Evolutionary conservation across 2,888 invertebrate species (phyloP), one percentile per base, ranked within the genome.

Genomic region (Xestia xanthographa): DNA sequence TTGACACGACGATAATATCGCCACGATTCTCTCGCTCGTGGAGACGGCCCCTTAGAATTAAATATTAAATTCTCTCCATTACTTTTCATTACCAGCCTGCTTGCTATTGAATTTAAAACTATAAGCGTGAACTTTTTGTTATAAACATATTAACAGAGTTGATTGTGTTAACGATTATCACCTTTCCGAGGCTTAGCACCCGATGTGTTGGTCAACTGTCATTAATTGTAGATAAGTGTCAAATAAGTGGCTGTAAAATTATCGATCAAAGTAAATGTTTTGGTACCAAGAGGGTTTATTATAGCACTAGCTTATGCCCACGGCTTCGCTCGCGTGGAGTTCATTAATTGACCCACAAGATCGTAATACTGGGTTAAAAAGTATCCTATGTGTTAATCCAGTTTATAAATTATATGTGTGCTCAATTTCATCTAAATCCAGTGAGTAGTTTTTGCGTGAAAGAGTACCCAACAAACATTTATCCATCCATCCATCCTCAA

Each of bases 61-160:
- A 80, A 71, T 60, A 58, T 70, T 34, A 53, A 78, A 43, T 26
- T 38, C 20, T 20, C 12, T 8, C 22, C 50, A 82, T 84, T 66
- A 84, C 50, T 75, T 69, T 80, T 66, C 58, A 82, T 82, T 67
- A 72, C 60, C 62, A 62, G 62, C 43, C 67, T 14, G 56, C 53
- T 66, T 63, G 69, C 26, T 72, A 72, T 80, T 84, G 56, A 75
- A 84, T 82, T 82, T 84, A 79, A 71, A 80, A 76, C 34, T 65
- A 82, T n/a, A n/a, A 56, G 29, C 29, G 14, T 45, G 5, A 58
- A 65, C 58, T 82, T 76, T 66, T 80, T 69, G 22, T 1, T 48
- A 11, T 34, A 14, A 70, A 71, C 20, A 66, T 60, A 68, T 71
- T 71, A 66, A 22, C 66, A 34, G 48, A 4, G n/a, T 50, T 66